These are phyloP conservation scores for Orchesella flavescens DNA, from an alignment of 2,888 invertebrate species.

Conservation along the genomic window DNA sequence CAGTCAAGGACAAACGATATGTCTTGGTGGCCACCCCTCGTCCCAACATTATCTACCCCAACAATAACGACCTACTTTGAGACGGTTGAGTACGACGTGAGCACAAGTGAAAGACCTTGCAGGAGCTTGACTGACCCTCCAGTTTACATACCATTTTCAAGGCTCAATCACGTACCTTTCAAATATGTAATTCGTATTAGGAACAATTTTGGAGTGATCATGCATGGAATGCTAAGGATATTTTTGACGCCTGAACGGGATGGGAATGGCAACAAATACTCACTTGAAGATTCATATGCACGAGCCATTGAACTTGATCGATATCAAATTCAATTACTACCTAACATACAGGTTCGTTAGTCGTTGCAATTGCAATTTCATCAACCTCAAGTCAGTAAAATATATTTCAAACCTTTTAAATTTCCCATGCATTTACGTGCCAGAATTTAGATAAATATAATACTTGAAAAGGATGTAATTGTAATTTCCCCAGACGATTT, in stretches of 20 bases:
- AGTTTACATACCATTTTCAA: background rate
- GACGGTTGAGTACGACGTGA: slow-evolving; percentile 17
- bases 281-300: background rate
- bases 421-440: too few species aligned
- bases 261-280: slow-evolving; percentile 20
- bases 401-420: too few species aligned
- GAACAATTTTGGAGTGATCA: background rate
- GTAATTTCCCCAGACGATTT: too few species aligned
- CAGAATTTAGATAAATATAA: too few species aligned
- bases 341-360: too few species aligned
- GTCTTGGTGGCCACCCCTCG: slow-evolving; percentile 1
- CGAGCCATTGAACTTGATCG: too few species aligned
- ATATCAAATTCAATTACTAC: too few species aligned
- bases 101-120: slow-evolving; percentile 36
- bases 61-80: slow-evolving; percentile 25
- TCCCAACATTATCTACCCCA: background rate
- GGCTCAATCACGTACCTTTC: slow-evolving; percentile 13
- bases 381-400: too few species aligned
- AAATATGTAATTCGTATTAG: background rate
- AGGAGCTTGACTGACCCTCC: background rate
- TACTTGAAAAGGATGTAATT: too few species aligned
- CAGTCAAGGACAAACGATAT: background rate
- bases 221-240: slow-evolving; percentile 35
- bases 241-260: slow-evolving; percentile 39
- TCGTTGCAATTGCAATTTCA: too few species aligned